These are phyloP conservation scores for Ariopsis seemanni DNA, from an alignment of 2,113 vertebrate genomes.

Conservation along the genomic window DNA sequence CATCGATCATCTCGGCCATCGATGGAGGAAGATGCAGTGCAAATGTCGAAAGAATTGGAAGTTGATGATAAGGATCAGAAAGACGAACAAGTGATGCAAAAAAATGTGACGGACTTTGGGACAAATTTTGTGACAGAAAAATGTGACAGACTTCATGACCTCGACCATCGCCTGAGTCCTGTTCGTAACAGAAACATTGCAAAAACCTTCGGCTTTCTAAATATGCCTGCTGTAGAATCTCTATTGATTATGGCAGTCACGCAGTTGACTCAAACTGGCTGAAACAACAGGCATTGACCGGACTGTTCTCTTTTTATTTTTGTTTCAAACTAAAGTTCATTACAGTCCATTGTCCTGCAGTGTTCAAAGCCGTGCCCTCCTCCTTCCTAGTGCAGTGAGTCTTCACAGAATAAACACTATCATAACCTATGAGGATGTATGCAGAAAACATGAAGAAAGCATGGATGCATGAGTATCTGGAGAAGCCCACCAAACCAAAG, in stretches of 20 bases:
- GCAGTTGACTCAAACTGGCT: background rate
- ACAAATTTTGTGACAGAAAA: no score
- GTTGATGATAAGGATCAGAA: no score
- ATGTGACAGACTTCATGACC: background rate
- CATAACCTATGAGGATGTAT: background rate
- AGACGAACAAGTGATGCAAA: no score
- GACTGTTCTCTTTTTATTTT: background rate
- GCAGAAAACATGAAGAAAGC: conserved; percentile 32
- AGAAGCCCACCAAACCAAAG: background rate
- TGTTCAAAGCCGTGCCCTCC: conserved; percentile 53
- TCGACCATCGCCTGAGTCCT: background rate
- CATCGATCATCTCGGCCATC: background rate
- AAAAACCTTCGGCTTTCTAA: background rate
- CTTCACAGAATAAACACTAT: conserved; percentile 41
- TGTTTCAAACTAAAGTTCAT: background rate
- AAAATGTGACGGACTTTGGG: no score
- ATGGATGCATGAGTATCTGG: background rate
- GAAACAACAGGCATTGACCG: background rate
- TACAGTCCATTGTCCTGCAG: conserved; percentile 53
- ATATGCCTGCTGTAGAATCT: background rate
- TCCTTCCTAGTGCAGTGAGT: background rate
- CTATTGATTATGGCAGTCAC: background rate
- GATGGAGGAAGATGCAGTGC: no score
- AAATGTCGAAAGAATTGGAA: no score
- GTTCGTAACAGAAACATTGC: background rate